Conservation (phyloP, 2,888 invertebrate species). For the Malacosoma neustria region DNA sequence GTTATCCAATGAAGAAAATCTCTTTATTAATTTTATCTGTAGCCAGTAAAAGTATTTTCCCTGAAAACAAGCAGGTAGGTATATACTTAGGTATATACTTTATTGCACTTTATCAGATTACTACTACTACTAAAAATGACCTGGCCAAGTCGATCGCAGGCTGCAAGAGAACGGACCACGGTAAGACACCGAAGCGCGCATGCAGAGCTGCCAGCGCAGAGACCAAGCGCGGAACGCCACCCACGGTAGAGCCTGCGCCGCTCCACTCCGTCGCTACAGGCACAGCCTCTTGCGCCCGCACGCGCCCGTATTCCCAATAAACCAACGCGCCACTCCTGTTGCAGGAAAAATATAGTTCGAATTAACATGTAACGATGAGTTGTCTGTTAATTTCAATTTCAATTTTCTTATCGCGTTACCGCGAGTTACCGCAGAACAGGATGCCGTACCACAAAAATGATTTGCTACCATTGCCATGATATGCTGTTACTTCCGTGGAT, state of each 20-base stretch:
- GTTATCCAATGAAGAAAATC: constrained; percentile 2
- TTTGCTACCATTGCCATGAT: too few relatives aligned
- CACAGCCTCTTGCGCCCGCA: constrained; percentile 26
- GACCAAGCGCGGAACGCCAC: constrained; percentile 37
- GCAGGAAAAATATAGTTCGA: too few relatives aligned
- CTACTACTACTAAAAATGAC: constrained; percentile 20
- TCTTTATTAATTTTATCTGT: neutral
- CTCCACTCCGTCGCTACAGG: constrained; percentile 70
- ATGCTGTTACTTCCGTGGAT: too few relatives aligned
- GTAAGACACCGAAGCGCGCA: constrained; percentile 34
- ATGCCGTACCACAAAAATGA: too few relatives aligned
- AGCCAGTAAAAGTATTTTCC: neutral
- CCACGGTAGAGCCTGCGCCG: constrained; percentile 9
- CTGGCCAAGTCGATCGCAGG: constrained; percentile 44
- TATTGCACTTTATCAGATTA: too few relatives aligned
- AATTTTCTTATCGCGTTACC: too few relatives aligned
- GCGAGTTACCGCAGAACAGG: neutral
- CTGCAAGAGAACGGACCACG: constrained; percentile 42
- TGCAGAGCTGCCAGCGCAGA: constrained; percentile 47
- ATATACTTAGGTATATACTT: too few relatives aligned
- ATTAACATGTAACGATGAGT: too few relatives aligned
- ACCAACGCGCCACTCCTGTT: constrained; percentile 82
- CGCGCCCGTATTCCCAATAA: constrained; percentile 80
- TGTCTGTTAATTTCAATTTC: too few relatives aligned
- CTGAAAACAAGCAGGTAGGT: too few relatives aligned